phyloP scores from a whole-genome alignment of 2,888 invertebrate species.

The Cosmia pyralina region DNA sequence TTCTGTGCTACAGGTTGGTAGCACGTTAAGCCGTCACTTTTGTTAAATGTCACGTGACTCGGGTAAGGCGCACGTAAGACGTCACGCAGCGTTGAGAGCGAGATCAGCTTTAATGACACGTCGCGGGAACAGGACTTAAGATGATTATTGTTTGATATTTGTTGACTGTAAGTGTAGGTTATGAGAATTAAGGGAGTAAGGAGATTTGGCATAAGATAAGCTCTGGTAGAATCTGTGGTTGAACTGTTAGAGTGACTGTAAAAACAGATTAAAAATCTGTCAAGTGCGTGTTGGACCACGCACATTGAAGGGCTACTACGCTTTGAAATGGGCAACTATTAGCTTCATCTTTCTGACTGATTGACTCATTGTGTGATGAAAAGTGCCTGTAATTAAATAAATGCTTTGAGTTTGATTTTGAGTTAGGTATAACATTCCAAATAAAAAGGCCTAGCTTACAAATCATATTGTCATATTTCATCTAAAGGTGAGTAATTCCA shows the following conservation, averaged over 20 bases:
- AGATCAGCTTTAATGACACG: slow-evolving; percentile 30
- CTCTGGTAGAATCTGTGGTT: too few species aligned
- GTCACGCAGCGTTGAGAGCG: slow-evolving; percentile 18
- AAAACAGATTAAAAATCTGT: too few species aligned
- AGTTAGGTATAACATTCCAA: not conserved
- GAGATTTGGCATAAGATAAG: too few species aligned
- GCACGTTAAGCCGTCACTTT: slow-evolving; percentile 38
- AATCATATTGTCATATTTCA: slow-evolving; percentile 2
- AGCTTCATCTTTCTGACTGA: too few species aligned
- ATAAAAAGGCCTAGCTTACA: not conserved
- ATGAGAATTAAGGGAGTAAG: too few species aligned
- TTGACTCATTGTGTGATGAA: too few species aligned
- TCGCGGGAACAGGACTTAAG: slow-evolving; percentile 24
- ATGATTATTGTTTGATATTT: slow-evolving; percentile 38
- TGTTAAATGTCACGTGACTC: slow-evolving; percentile 49
- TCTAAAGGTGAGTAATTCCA: slow-evolving; percentile 17
- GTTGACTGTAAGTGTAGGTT: slow-evolving; percentile 12
- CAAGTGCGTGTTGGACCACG: too few species aligned
- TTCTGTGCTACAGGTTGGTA: slow-evolving; percentile 17
- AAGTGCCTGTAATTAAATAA: too few species aligned
- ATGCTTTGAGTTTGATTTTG: too few species aligned
- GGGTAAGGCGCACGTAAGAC: slow-evolving; percentile 15
- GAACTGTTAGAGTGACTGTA: too few species aligned
- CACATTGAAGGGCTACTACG: too few species aligned
- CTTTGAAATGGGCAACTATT: too few species aligned